A percentile compares a stretch with the other conserved stretches of the same genome.
Evolutionary conservation across 1,140 invertebrate genomes (phyloP).

Genomic region (Drosophila lini): DNA sequence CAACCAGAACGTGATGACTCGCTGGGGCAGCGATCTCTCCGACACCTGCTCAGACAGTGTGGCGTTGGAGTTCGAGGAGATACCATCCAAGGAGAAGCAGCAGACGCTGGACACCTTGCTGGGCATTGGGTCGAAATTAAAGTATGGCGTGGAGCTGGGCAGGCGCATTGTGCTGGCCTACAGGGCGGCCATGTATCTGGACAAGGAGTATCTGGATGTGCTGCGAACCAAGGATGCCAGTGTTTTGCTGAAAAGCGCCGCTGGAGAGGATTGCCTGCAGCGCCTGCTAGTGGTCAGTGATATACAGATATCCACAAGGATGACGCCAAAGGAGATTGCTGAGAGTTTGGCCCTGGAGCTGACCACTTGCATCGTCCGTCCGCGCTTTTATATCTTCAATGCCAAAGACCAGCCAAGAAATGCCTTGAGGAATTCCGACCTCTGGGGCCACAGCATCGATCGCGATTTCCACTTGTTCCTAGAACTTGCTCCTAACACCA

Average conservation of each 20-base stretch:
- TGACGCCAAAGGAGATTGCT: conserved; percentile 84
- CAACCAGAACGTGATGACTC: conserved; percentile 56
- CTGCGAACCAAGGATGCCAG: conserved; percentile 85
- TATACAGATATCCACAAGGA: conserved; percentile 85
- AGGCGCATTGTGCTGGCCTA: conserved; percentile 86
- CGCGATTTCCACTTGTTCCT: conserved; percentile 84
- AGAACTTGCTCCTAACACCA: conserved; percentile 73
- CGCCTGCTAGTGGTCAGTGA: conserved; percentile 87
- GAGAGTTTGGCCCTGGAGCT: conserved; percentile 85
- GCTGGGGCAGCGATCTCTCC: conserved; percentile 69
- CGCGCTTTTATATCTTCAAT: conserved; percentile 84
- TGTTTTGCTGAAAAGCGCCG: conserved; percentile 85
- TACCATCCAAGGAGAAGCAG: conserved; percentile 78
- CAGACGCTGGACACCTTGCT: conserved; percentile 77
- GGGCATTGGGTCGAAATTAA: conserved; percentile 82
- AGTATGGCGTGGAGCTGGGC: conserved; percentile 85
- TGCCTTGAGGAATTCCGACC: conserved; percentile 59
- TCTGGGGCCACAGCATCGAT: conserved; percentile 86
- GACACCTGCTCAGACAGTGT: conserved; percentile 61
- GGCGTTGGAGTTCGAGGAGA: conserved; percentile 79
- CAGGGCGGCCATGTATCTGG: conserved; percentile 85
- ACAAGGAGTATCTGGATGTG: conserved; percentile 86
- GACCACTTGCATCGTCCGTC: conserved; percentile 83
- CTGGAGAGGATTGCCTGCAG: conserved; percentile 85
- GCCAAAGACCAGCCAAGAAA: conserved; percentile 81